These are phyloP conservation scores for Pagetopsis macropterus DNA, from an alignment of 2,797 vertebrate species.

Conservation along the genomic window DNA sequence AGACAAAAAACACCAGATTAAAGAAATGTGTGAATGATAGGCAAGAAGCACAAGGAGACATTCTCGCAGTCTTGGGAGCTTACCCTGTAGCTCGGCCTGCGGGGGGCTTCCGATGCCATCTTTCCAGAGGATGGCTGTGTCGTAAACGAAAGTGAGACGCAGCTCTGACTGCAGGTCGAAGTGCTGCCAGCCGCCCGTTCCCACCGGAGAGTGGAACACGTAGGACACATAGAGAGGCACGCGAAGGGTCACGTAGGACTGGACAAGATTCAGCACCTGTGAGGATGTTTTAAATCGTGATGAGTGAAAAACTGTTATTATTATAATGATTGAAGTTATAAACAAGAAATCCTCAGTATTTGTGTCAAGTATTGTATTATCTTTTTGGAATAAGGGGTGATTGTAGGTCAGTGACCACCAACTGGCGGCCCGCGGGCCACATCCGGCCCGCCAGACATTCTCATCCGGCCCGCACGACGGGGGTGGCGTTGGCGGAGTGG, in stretches of 20 bases:
- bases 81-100: conserved; percentile 92
- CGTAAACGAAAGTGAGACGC: conserved; percentile 94
- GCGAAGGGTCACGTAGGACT: conserved; percentile 94
- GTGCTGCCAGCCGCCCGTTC: conserved; percentile 93
- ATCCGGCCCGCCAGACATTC: no score
- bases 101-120: conserved; percentile 94
- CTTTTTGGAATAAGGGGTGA: conserved; percentile 28
- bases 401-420: no score
- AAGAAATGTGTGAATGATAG: neutral
- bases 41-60: neutral
- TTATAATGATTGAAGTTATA: neutral
- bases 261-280: conserved; percentile 94
- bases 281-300: neutral
- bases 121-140: conserved; percentile 96
- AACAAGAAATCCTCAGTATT: conserved; percentile 1
- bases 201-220: conserved; percentile 92
- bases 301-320: neutral
- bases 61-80: neutral
- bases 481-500: no score
- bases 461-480: no score
- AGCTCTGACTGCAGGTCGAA: conserved; percentile 95
- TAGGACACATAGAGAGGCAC: conserved; percentile 96
- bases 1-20: neutral
- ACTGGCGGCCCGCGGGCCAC: no score
- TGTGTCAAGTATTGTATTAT: conserved; percentile 11